A percentile compares a stretch with the other conserved stretches of the same genome.
Evolutionary conservation across 2,888 invertebrate species (phyloP).

Genomic region (Stenodera caucasica): DNA sequence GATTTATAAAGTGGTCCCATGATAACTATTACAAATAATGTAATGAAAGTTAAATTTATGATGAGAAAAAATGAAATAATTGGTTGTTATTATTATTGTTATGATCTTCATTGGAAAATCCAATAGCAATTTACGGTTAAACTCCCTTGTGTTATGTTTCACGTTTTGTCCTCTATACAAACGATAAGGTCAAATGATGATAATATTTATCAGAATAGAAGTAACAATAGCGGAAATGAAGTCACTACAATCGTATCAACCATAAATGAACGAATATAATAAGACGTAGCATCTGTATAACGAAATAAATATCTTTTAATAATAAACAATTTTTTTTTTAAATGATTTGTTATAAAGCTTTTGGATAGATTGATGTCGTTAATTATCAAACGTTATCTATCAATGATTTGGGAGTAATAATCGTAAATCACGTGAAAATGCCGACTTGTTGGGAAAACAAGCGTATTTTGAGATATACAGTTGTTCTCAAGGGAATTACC

Average conservation of each 20-base stretch:
- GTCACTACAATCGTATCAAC: background rate
- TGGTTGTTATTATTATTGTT: too few species aligned
- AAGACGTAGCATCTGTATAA: too few species aligned
- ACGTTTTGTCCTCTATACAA: background rate
- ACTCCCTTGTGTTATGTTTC: background rate
- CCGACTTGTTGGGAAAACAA: background rate
- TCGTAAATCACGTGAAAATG: background rate
- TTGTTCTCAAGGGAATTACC: background rate
- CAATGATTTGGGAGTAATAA: background rate
- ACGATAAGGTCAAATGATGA: background rate
- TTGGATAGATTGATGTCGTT: too few species aligned
- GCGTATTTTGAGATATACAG: background rate
- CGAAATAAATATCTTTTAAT: too few species aligned
- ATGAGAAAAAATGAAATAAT: too few species aligned
- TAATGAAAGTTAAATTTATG: too few species aligned
- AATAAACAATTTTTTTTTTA: too few species aligned
- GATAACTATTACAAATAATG: too few species aligned
- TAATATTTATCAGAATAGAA: background rate
- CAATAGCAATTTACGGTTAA: background rate
- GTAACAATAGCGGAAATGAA: background rate
- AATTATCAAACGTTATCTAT: too few species aligned
- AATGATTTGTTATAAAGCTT: too few species aligned
- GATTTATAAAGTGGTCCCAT: background rate
- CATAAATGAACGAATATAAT: background rate
- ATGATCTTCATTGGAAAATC: too few species aligned